These are phyloP conservation scores for Periphyllus acericola DNA, from an alignment of 2,888 invertebrate species.

Conservation along the genomic window DNA sequence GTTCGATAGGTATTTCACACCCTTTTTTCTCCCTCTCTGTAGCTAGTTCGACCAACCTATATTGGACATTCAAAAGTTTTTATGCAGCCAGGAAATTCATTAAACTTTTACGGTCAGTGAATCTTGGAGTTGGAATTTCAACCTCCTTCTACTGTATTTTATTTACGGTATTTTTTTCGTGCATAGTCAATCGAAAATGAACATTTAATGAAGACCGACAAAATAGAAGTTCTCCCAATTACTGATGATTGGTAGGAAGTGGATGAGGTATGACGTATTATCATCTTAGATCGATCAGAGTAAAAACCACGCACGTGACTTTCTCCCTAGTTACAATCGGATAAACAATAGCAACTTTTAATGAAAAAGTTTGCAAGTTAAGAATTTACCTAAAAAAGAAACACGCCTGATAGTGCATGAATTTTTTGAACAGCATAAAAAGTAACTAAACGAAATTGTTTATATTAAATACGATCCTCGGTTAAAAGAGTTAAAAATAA, in stretches of 20 bases:
- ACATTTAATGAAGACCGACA: constrained; percentile 31
- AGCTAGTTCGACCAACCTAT: constrained; percentile 15
- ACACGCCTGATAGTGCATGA: neutral
- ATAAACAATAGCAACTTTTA: constrained; percentile 12
- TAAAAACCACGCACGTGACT: neutral
- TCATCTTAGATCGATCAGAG: neutral
- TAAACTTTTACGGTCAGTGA: constrained; percentile 61
- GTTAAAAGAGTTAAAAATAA: neutral
- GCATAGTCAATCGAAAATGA: constrained; percentile 50
- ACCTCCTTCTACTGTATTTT: constrained; percentile 39
- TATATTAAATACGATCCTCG: neutral
- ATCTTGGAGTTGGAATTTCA: constrained; percentile 38
- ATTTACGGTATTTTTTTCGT: constrained; percentile 4
- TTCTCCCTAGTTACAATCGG: neutral
- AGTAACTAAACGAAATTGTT: neutral
- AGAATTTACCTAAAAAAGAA: neutral
- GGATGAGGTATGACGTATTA: neutral
- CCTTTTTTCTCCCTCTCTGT: neutral
- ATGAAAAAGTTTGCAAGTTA: constrained; percentile 10
- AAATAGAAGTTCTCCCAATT: constrained; percentile 11
- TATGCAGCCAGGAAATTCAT: constrained; percentile 54
- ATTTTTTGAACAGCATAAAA: neutral
- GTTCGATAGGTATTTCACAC: constrained; percentile 47
- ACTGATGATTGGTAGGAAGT: neutral
- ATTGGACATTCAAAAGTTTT: constrained; percentile 45